These are phyloP conservation scores for Macaria liturata DNA, from an alignment of 2,888 invertebrate species.

Conservation along the genomic window DNA sequence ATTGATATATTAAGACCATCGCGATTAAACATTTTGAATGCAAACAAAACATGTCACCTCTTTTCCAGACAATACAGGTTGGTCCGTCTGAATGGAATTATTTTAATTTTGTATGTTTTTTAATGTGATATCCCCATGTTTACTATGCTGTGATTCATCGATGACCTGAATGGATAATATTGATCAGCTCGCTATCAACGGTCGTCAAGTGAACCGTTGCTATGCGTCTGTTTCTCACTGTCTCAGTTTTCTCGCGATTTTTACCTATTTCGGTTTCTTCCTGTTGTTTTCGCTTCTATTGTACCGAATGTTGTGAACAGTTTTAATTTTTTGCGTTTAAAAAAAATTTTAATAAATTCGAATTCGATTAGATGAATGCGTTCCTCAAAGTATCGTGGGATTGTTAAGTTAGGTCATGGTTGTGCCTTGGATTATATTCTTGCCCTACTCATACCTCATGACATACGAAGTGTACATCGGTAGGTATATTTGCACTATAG, in stretches of 20 bases:
- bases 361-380: too few relatives aligned
- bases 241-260: constrained; percentile 23
- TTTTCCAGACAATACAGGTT: too few relatives aligned
- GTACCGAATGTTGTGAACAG: too few relatives aligned
- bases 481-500: constrained; percentile 17
- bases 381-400: constrained; percentile 10
- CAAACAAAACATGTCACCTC: too few relatives aligned
- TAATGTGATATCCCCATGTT: too few relatives aligned
- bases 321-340: too few relatives aligned
- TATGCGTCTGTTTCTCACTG: constrained; percentile 44
- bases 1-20: too few relatives aligned
- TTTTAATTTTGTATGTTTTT: too few relatives aligned
- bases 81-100: too few relatives aligned
- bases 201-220: constrained; percentile 55
- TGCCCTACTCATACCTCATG: constrained; percentile 4
- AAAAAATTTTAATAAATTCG: too few relatives aligned
- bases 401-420: constrained; percentile 35
- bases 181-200: constrained; percentile 46
- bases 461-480: constrained; percentile 2
- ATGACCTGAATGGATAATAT: constrained; percentile 37
- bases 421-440: constrained; percentile 8
- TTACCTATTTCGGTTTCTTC: constrained; percentile 11
- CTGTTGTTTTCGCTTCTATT: constrained; percentile 10
- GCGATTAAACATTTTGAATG: too few relatives aligned
- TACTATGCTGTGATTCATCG: constrained; percentile 5